Base-by-base conservation (phyloP, 2,888 invertebrate species). In the Prosopocoilus inquinatus region DNA sequence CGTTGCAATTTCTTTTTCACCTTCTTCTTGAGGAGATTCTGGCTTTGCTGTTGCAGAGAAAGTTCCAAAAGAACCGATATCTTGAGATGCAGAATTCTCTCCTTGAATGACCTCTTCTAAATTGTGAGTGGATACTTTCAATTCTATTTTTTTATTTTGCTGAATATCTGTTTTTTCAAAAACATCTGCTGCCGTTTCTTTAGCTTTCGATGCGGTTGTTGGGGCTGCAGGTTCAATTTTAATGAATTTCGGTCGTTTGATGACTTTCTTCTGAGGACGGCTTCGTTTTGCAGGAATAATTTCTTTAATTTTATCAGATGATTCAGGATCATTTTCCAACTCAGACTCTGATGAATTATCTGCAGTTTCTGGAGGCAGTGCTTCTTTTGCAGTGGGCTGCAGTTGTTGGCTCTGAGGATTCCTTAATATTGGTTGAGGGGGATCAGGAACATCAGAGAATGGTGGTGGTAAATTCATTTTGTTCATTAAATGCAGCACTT, bases 401-500 rank as follows among this genome's bases (percentile, higher is more conserved):
- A 34, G 2, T 1, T 36, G 49, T 32, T 50, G 45, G 2, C 9
- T 47, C 9, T 34, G 47, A 45, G 47, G 58, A 12, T 53, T 57
- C 36, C 55, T 62, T 46, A 50, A 53, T 77, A 39, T 79, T 78
- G 65, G 80, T 71, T 71, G 81, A 77, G 46, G 81, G 76, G 69
- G 81, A 79, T 62, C 75, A 46, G 71, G 74, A 55, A 72, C 69
- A 64, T 67, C 62, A 11, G 74, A 82, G 78, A 96, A 96, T 0
- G 96, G 96, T 41, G 88, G 84, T 12, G 90, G 88, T 47, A 96
- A 76, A 73, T 90, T 91, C 94, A 96, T 94, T 77, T 90, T 91
- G 73, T 96, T 96, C 96, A 96, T 96, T 50, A 96, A 81, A 78
- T 96, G 96, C 45, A 96, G 71, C 8, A 89, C 85, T 82, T 91